phyloP scores from a whole-genome alignment of 2,797 vertebrate genomes.

The Sebastes vulpes region DNA sequence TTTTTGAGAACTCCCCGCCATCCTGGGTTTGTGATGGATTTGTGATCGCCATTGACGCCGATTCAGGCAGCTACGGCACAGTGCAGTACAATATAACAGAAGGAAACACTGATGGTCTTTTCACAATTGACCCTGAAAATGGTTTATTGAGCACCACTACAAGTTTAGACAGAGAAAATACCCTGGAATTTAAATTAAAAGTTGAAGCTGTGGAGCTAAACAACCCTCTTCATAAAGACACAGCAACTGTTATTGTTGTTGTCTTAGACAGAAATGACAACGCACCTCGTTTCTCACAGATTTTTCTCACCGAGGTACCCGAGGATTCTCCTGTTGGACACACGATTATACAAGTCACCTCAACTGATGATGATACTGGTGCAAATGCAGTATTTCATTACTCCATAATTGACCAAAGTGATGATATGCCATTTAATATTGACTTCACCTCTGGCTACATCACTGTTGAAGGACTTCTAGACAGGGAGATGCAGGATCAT shows the following conservation, averaged over 20 bases:
- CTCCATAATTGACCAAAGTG: slow-evolving; percentile 66
- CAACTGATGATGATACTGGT: slow-evolving; percentile 81
- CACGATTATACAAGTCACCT: slow-evolving; percentile 71
- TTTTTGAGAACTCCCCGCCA: slow-evolving; percentile 81
- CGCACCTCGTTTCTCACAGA: slow-evolving; percentile 81
- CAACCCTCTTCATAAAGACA: slow-evolving; percentile 64
- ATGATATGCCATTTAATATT: slow-evolving; percentile 77
- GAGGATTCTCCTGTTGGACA: slow-evolving; percentile 81
- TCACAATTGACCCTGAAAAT: slow-evolving; percentile 77
- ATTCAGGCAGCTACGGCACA: slow-evolving; percentile 71
- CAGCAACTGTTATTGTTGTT: slow-evolving; percentile 64
- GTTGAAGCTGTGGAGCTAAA: slow-evolving; percentile 80
- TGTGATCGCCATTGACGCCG: slow-evolving; percentile 82
- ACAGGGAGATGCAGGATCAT: slow-evolving; percentile 81
- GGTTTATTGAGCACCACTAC: slow-evolving; percentile 78
- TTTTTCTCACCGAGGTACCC: slow-evolving; percentile 74
- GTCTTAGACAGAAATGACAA: slow-evolving; percentile 88
- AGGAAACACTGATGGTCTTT: slow-evolving; percentile 73
- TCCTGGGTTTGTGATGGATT: slow-evolving; percentile 69
- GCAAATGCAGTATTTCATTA: slow-evolving; percentile 78
- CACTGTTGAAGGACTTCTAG: slow-evolving; percentile 67
- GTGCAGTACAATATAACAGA: slow-evolving; percentile 81
- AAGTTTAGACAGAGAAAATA: slow-evolving; percentile 83
- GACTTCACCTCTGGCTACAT: slow-evolving; percentile 75
- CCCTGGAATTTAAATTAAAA: slow-evolving; percentile 74